Percentiles rank a stretch among this genome's conserved stretches.
These are phyloP conservation scores for Cheilinus undulatus DNA, from an alignment of 2,113 vertebrate species.

Conservation along the genomic window DNA sequence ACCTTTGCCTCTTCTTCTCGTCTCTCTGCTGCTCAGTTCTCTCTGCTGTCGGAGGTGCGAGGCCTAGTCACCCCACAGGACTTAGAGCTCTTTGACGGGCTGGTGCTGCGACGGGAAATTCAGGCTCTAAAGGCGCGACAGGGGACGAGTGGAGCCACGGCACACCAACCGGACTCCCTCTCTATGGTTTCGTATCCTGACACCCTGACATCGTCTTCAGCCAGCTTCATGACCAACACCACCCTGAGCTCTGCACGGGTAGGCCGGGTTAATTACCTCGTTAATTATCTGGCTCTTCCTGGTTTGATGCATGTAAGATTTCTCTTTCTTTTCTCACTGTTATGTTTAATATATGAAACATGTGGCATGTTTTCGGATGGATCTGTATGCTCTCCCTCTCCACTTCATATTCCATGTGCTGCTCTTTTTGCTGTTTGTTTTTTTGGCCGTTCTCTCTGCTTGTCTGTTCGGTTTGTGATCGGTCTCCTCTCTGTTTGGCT, in stretches of 20 bases:
- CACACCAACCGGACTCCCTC: constrained; percentile 81
- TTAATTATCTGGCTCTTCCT: background rate
- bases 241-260: constrained; percentile 97
- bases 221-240: constrained; percentile 94
- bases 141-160: constrained; percentile 75
- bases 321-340: background rate
- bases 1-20: too few species aligned
- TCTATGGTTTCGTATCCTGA: constrained; percentile 93
- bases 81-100: constrained; percentile 91
- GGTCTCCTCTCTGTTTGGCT: constrained; percentile 13
- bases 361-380: background rate
- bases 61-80: constrained; percentile 91
- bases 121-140: constrained; percentile 95
- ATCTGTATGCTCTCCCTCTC: background rate
- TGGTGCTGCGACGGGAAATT: constrained; percentile 94
- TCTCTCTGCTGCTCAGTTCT: constrained; percentile 88
- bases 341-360: background rate
- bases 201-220: constrained; percentile 89
- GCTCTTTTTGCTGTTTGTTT: constrained; percentile 1
- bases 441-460: background rate
- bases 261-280: constrained; percentile 31
- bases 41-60: constrained; percentile 93
- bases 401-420: background rate
- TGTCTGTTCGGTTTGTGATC: constrained; percentile 5
- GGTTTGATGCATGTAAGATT: background rate